These are phyloP conservation scores for Ptilonorhynchus violaceus DNA, from an alignment of 2,113 vertebrate genomes.

Conservation along the genomic window DNA sequence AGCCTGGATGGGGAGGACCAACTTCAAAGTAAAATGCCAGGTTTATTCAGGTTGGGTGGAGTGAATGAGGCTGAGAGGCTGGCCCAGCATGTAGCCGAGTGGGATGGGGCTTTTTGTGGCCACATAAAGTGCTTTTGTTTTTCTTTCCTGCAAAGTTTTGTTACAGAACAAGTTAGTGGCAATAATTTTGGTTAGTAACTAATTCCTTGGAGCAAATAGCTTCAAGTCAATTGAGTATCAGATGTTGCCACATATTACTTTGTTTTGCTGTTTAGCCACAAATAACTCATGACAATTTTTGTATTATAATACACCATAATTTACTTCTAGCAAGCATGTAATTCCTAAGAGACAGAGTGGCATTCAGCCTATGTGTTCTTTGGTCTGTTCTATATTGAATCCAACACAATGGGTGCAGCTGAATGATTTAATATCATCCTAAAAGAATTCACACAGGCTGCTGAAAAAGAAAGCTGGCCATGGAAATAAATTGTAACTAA, in stretches of 20 bases:
- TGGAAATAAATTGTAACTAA: conserved; percentile 59
- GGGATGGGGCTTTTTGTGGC: background rate
- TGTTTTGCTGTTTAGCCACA: conserved; percentile 17
- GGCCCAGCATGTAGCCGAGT: background rate
- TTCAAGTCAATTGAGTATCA: conserved; percentile 3
- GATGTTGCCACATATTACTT: conserved; percentile 10
- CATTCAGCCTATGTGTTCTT: background rate
- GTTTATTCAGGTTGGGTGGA: background rate
- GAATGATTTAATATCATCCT: conserved; percentile 44
- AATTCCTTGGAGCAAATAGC: background rate
- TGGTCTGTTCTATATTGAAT: background rate
- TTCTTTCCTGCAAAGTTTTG: background rate
- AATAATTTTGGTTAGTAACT: conserved; percentile 27
- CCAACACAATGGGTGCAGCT: conserved; percentile 34
- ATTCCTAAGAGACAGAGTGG: background rate
- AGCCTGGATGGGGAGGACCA: background rate
- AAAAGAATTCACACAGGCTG: conserved; percentile 35
- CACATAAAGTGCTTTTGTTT: background rate
- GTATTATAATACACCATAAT: conserved; percentile 28
- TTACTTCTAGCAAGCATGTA: conserved; percentile 28
- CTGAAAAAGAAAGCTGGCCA: conserved; percentile 27
- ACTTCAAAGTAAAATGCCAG: background rate
- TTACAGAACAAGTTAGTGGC: background rate
- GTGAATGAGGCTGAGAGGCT: background rate
- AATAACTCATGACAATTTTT: conserved; percentile 4